Evolutionary conservation across 2,113 vertebrate genomes (phyloP), one percentile per base, ranked within the genome.

Genomic region (Peromyscus maniculatus): DNA sequence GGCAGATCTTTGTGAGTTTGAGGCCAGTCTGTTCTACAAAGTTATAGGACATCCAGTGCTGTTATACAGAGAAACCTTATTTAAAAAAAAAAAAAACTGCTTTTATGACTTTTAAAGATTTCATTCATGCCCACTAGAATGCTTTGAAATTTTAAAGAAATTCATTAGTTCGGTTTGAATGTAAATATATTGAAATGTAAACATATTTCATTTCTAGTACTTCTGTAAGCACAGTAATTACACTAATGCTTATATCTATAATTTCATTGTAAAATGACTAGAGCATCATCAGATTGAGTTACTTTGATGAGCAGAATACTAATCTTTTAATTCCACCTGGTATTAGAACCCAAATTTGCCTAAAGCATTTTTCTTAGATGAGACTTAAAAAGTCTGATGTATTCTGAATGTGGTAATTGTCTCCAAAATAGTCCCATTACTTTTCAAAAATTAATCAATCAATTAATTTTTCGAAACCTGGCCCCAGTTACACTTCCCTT

Each of bases 161-260:
- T 64, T 87, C 28, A 5, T n/a, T 88, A 55, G 87, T 93, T 89
- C 62, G 5, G 36, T 91, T 93, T 91, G 33, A 77, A 89, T 87
- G 31, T 93, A 84, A 93, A 97, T 67, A 78, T 82, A 64, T 21
- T 87, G 39, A 78, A 93, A 59, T 91, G 59, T 49, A 90, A 95
- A 82, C 82, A 64, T 88, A 93, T 89, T 86, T 82, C 33, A 7
- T 86, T 89, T 93, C 43, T 78, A 87, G 21, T 59, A 17, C 28
- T 39, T 78, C 36, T 84, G 1, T n/a, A 13, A 13, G 11, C 26
- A 91, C 7, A 95, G 6, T 67, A 95, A 95, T 74, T 83, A 82
- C 66, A 62, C 17, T 89, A 31, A 78, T 77, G 26, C 84, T 92
- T 59, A 59, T 82, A 82, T 22, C 33, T 82, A 59, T 62, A n/a